phyloP scores from a whole-genome alignment of 2,888 invertebrate genomes.

The Heliconius erato region DNA sequence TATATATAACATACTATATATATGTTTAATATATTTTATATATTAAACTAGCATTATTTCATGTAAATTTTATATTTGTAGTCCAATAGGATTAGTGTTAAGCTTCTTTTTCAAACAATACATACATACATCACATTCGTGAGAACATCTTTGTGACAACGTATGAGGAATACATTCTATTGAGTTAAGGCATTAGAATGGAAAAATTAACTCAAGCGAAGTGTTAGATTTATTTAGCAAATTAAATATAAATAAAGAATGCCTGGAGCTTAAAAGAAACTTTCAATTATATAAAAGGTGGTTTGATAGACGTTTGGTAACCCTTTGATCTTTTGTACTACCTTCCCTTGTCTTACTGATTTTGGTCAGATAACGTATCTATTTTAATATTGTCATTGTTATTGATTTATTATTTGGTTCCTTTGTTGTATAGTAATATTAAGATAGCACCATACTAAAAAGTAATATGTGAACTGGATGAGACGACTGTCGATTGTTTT shows the following conservation, averaged over 20 bases:
- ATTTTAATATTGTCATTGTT: constrained; percentile 25
- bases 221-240: constrained; percentile 62
- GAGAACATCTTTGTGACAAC: constrained; percentile 67
- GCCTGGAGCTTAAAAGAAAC: constrained; percentile 35
- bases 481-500: no score
- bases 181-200: constrained; percentile 78
- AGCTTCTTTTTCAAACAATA: constrained; percentile 32
- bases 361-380: constrained; percentile 72
- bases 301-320: constrained; percentile 53
- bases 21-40: not conserved
- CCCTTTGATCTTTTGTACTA: constrained; percentile 81
- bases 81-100: constrained; percentile 30
- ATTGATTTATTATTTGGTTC: constrained; percentile 38
- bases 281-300: constrained; percentile 34
- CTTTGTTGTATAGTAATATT: not conserved
- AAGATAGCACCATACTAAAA: not conserved
- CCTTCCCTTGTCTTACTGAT: constrained; percentile 75
- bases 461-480: no score
- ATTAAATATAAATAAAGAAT: constrained; percentile 50
- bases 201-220: constrained; percentile 81
- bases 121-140: constrained; percentile 57
- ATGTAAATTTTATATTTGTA: not conserved
- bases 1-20: not conserved
- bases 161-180: constrained; percentile 67
- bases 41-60: not conserved